Evolutionary conservation across 2,113 vertebrate species (phyloP).

Genomic region (Callipepla squamata): DNA sequence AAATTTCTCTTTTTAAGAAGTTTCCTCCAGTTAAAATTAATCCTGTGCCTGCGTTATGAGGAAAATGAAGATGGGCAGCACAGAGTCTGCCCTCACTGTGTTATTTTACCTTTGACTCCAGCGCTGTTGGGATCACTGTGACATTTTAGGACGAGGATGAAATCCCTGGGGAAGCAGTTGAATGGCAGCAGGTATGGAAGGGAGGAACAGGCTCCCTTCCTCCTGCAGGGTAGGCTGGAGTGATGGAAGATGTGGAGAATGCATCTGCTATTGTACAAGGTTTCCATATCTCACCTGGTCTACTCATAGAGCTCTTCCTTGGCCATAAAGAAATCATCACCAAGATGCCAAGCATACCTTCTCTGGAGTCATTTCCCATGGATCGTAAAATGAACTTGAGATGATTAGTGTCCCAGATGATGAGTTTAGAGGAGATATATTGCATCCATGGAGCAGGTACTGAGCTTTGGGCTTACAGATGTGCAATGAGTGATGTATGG

Average conservation of each 20-base stretch:
- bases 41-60: neutral
- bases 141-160: neutral
- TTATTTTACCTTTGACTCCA: fast-evolving
- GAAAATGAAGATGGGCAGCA: neutral
- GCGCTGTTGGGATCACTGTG: neutral
- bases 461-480: neutral
- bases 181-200: neutral
- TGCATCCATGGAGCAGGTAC: neutral
- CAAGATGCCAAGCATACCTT: neutral
- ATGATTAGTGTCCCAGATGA: neutral
- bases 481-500: neutral
- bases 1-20: neutral
- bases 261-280: neutral
- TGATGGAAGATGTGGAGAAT: neutral
- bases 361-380: neutral
- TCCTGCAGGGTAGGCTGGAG: neutral
- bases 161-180: neutral
- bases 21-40: neutral
- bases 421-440: neutral
- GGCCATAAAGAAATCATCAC: neutral
- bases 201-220: neutral
- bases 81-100: fast-evolving
- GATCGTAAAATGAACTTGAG: neutral
- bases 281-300: neutral
- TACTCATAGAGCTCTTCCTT: neutral